phyloP scores from a whole-genome alignment of 1,140 invertebrate species.

The Sitobion miscanthi region DNA sequence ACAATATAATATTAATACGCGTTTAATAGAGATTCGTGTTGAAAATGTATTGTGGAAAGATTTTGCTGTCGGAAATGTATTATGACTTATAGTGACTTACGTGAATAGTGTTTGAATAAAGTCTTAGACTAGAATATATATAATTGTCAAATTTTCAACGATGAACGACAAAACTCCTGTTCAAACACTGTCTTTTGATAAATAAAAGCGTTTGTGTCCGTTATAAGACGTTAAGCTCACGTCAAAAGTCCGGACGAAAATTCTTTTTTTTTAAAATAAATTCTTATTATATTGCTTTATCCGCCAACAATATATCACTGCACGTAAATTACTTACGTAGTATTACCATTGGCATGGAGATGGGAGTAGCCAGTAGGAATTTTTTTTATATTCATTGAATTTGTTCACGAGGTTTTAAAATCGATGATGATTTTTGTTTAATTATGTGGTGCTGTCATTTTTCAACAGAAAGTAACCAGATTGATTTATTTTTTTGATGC shows the following conservation, averaged over 20 bases:
- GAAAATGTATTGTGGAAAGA: not conserved
- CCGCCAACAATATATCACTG: not conserved
- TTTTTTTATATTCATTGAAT: not conserved
- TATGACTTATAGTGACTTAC: not conserved
- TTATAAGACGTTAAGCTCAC: not conserved
- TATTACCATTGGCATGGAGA: not conserved
- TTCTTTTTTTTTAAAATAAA: not conserved
- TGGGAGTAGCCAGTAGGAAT: not conserved
- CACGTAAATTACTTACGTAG: not conserved
- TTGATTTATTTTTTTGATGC: no score
- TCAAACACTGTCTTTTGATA: slow-evolving; percentile 1
- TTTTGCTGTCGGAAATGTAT: not conserved
- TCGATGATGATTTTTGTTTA: not conserved
- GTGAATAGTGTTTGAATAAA: slow-evolving; percentile 10
- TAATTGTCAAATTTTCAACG: slow-evolving; percentile 7
- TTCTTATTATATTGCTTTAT: not conserved
- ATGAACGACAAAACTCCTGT: not conserved
- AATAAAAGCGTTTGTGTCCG: not conserved
- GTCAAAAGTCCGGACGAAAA: not conserved
- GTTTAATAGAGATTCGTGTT: not conserved
- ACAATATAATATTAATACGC: not conserved
- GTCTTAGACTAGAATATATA: not conserved
- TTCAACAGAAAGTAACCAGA: not conserved
- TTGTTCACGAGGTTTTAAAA: not conserved
- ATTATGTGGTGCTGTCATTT: not conserved